phyloP scores from a whole-genome alignment of 2,797 vertebrate species.

The Synaphobranchus kaupii region DNA sequence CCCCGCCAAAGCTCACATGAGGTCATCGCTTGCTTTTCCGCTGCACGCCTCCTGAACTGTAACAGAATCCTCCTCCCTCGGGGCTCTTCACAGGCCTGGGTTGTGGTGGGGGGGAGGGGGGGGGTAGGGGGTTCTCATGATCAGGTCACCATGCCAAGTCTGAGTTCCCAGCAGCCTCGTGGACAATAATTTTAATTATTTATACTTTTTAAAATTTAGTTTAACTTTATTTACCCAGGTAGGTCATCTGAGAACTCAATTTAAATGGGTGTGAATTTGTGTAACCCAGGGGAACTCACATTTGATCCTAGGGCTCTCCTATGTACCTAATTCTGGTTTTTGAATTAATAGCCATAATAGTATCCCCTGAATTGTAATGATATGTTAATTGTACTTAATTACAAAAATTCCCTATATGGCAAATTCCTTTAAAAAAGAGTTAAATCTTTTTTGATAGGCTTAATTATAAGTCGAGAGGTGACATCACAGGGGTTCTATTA shows the following conservation, averaged over 20 bases:
- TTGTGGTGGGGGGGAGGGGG: not conserved
- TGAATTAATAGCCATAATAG: not conserved
- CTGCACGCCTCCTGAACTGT: not conserved
- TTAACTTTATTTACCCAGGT: not conserved
- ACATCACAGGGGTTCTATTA: too few species aligned
- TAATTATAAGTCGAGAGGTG: too few species aligned
- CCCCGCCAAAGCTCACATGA: not conserved
- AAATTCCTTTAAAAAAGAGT: not conserved
- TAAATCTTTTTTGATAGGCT: too few species aligned
- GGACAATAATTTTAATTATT: not conserved
- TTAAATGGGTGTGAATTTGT: not conserved
- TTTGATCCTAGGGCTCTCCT: not conserved
- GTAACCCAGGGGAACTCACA: not conserved
- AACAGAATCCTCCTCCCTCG: not conserved
- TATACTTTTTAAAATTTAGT: not conserved
- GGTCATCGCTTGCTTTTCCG: conserved; percentile 8
- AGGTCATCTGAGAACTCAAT: not conserved
- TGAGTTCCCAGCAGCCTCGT: not conserved
- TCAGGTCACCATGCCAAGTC: not conserved
- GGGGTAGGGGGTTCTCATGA: not conserved
- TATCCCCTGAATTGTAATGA: not conserved
- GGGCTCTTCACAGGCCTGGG: not conserved
- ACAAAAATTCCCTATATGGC: not conserved
- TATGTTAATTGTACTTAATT: not conserved
- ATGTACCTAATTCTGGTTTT: not conserved